phyloP scores from a whole-genome alignment of 2,888 invertebrate genomes.

The Allolobophora icterica region DNA sequence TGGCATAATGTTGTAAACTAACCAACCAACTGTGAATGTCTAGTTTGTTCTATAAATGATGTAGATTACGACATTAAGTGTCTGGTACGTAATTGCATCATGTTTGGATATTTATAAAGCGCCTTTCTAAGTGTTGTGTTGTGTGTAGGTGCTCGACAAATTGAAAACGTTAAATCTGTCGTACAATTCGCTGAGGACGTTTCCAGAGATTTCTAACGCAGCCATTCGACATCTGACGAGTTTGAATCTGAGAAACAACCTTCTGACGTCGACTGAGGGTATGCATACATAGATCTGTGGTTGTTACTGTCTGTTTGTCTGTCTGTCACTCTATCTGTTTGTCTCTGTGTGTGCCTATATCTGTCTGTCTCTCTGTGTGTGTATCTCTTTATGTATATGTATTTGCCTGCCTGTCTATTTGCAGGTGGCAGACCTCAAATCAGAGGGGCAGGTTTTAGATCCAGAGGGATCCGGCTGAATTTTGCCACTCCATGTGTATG shows the following conservation, averaged over 20 bases:
- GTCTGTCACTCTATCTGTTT: background rate
- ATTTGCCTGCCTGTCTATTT: background rate
- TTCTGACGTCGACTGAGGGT: background rate
- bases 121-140: background rate
- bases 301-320: background rate
- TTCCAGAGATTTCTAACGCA: background rate
- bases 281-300: background rate
- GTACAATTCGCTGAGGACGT: conserved; percentile 7
- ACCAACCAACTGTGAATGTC: too few relatives aligned
- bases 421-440: too few relatives aligned
- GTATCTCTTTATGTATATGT: background rate
- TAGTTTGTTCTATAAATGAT: too few relatives aligned
- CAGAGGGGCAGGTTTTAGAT: too few relatives aligned
- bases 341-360: background rate
- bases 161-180: background rate
- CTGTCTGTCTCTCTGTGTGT: background rate
- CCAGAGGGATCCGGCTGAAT: too few relatives aligned
- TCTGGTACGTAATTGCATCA: background rate
- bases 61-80: background rate
- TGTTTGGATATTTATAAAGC: background rate
- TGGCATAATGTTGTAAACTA: too few relatives aligned
- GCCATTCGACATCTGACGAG: background rate
- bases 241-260: conserved; percentile 21
- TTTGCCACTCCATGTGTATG: too few relatives aligned
- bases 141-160: background rate